Evolutionary conservation across 2,888 invertebrate genomes (phyloP), one percentile per base, ranked within the genome.

Genomic region (Callyntrura guangdongensis): DNA sequence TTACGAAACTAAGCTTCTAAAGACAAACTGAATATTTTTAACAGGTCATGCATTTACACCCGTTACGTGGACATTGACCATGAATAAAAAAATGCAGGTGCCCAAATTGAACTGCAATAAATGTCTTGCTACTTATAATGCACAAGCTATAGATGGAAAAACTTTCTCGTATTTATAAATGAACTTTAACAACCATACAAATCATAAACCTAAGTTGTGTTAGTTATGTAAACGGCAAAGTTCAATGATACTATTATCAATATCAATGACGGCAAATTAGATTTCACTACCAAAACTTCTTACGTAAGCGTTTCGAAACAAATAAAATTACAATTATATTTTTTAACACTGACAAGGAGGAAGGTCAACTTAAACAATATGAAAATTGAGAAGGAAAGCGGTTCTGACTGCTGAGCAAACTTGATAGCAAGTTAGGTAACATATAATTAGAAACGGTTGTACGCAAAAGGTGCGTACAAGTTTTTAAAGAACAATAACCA

Each of bases 171-270:
- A 11, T 25, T 25, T 25, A 22, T 25, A 67, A 36, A 17, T n/a
- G 17, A 59, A 59, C 6, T 59, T 17, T 1, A 59, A 59, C 22
- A 8, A 64, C 67, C n/a, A 67, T 27, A 36, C 14, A 11, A n/a
- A 47, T 6, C 47, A 20, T 20, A 47, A 72, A 25, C 0, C 17
- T 0, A 47, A 72, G 47, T 72, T 72, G 45, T 47, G 20, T 0
- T 17, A 72, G 47, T 72, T 72, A 72, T 47, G 20, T 72, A 72
- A 72, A 67, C 36, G 36, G 67, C 36, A 47, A 27, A 72, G 72
- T 72, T 72, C 72, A 72, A 47, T 72, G 72, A 14, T 72, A 72
- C 72, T 45, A 22, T 25, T 64, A 72, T 72, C 72, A 72, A 72
- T 47, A 11, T 8, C 61, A 64, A 25, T 59, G 12, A 36, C 22